Conservation (phyloP, 2,888 invertebrate species). For the Dynastes hyllus region DNA sequence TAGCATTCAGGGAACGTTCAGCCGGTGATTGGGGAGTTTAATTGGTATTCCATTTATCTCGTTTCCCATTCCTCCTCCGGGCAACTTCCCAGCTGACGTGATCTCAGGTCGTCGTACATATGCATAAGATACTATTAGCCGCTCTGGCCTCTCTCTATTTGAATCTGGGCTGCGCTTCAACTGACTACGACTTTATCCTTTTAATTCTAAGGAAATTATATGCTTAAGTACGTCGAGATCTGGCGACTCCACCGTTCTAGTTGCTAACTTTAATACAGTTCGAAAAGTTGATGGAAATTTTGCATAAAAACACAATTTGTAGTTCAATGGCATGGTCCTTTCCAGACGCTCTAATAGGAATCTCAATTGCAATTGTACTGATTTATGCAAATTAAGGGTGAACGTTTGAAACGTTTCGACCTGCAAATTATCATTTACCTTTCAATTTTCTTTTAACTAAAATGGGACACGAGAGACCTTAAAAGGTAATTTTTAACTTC, state of each 20-base stretch:
- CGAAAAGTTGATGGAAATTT: too few species aligned
- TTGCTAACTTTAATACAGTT: too few species aligned
- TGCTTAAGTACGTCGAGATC: too few species aligned
- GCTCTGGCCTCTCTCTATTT: slow-evolving; percentile 11
- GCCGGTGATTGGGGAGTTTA: slow-evolving; percentile 57
- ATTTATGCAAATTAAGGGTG: too few species aligned
- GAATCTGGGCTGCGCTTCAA: background rate
- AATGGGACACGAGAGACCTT: too few species aligned
- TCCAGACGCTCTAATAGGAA: too few species aligned
- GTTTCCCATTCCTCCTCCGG: slow-evolving; percentile 49
- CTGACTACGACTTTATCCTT: slow-evolving; percentile 12
- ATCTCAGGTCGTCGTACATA: slow-evolving; percentile 55
- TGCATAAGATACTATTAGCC: slow-evolving; percentile 49
- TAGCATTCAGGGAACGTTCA: slow-evolving; percentile 30
- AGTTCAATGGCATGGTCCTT: background rate
- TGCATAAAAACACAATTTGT: slow-evolving; percentile 5
- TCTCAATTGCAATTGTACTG: too few species aligned
- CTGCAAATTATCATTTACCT: too few species aligned
- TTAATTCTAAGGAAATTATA: background rate
- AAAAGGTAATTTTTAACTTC: too few species aligned
- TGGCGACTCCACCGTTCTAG: too few species aligned
- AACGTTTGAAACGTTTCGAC: too few species aligned
- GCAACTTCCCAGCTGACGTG: slow-evolving; percentile 53
- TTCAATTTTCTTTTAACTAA: too few species aligned
- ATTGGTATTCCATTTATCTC: slow-evolving; percentile 61